A percentile compares a stretch with the other conserved stretches of the same genome.
Evolutionary conservation across 1,140 invertebrate species (phyloP).

Genomic region (Laodelphax striatellus): DNA sequence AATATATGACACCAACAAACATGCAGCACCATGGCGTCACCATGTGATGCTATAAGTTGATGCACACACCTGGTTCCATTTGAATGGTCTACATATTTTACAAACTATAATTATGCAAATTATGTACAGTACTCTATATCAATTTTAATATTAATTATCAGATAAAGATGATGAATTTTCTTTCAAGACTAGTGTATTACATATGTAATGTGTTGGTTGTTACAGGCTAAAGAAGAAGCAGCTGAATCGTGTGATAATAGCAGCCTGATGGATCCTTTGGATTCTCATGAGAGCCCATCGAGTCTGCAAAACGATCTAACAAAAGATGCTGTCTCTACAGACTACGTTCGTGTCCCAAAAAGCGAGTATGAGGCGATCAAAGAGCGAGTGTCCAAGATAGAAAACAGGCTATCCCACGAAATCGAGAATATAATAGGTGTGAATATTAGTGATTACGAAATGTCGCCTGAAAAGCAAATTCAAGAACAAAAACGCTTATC

Average conservation of each 20-base stretch:
- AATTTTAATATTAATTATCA: too few relatives aligned
- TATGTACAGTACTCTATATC: too few relatives aligned
- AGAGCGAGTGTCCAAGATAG: slow-evolving; percentile 54
- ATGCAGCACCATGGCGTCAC: too few relatives aligned
- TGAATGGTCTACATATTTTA: too few relatives aligned
- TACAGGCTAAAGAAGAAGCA: not conserved
- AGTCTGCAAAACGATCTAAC: not conserved
- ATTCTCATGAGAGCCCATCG: not conserved
- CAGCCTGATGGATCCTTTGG: not conserved
- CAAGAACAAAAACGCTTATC: not conserved
- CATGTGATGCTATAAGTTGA: too few relatives aligned
- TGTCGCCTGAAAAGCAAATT: not conserved
- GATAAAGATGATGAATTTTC: too few relatives aligned
- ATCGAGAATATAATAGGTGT: slow-evolving; percentile 34
- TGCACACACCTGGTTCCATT: too few relatives aligned
- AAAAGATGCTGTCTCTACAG: slow-evolving; percentile 23
- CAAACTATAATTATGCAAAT: too few relatives aligned
- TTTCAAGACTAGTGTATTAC: too few relatives aligned
- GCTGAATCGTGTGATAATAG: not conserved
- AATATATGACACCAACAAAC: too few relatives aligned
- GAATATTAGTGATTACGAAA: slow-evolving; percentile 11
- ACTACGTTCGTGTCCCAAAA: slow-evolving; percentile 55
- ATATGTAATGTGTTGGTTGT: not conserved
- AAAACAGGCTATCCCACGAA: slow-evolving; percentile 53
- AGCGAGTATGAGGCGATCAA: slow-evolving; percentile 63